These are phyloP conservation scores for Ivindomyrus marchei DNA, from an alignment of 2,113 vertebrate species.

Conservation along the genomic window DNA sequence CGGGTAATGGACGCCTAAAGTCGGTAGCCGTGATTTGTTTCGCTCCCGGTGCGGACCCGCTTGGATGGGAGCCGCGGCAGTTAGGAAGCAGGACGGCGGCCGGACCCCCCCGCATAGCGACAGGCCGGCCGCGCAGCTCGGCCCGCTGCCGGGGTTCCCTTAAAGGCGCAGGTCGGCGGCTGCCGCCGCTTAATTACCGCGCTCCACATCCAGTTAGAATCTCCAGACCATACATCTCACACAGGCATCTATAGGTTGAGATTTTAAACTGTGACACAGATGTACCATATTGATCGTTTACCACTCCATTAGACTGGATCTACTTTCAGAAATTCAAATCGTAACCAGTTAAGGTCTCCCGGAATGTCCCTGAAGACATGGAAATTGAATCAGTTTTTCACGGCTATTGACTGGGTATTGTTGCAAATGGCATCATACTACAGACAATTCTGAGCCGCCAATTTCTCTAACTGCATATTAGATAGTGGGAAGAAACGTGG, in stretches of 20 bases:
- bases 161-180: slow-evolving; percentile 18
- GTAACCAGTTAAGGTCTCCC: neutral
- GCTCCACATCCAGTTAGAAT: neutral
- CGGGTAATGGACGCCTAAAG: neutral
- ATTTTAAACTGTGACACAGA: neutral
- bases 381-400: neutral
- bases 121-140: neutral
- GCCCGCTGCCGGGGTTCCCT: neutral
- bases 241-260: neutral
- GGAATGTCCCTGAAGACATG: neutral
- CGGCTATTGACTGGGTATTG: neutral
- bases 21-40: neutral
- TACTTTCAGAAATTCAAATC: neutral
- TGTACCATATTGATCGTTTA: neutral
- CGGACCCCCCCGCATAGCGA: neutral
- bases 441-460: neutral
- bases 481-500: neutral
- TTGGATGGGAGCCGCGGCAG: neutral
- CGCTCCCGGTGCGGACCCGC: neutral
- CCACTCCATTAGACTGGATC: neutral
- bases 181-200: neutral
- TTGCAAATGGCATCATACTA: neutral
- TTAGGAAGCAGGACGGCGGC: neutral
- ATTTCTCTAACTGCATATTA: neutral
- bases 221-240: neutral